Evolutionary conservation across 2,797 vertebrate genomes (phyloP).

Genomic region (Silurus lanzhouensis): DNA sequence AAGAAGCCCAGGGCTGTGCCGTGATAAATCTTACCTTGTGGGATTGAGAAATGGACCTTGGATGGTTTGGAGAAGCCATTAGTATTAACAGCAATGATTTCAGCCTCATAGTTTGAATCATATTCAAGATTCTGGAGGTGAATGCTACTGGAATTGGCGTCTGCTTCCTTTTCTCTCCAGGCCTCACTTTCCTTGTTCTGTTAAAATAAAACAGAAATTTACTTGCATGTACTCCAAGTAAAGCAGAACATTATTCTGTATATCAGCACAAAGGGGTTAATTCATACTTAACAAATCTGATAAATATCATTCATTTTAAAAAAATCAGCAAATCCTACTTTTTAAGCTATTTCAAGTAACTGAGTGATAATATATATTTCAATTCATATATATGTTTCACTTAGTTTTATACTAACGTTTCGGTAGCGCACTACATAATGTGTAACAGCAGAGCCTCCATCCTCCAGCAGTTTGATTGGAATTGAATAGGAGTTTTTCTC

Average conservation of each 20-base stretch:
- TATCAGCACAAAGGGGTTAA: background rate
- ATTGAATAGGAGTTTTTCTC: conserved; percentile 56
- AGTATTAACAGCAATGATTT: conserved; percentile 55
- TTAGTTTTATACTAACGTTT: conserved; percentile 50
- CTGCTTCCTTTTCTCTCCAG: conserved; percentile 49
- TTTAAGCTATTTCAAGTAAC: too few relatives aligned
- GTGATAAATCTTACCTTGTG: conserved; percentile 43
- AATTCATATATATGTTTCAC: too few relatives aligned
- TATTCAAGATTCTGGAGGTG: conserved; percentile 53
- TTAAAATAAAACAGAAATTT: background rate
- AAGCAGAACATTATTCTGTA: background rate
- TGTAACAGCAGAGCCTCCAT: conserved; percentile 46
- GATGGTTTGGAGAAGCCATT: conserved; percentile 50
- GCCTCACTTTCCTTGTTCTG: conserved; percentile 51
- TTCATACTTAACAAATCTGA: background rate
- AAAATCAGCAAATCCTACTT: background rate
- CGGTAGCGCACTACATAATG: conserved; percentile 57
- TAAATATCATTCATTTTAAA: background rate
- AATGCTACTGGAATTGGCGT: conserved; percentile 51
- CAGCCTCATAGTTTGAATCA: conserved; percentile 54
- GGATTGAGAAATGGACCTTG: conserved; percentile 51
- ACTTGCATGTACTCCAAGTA: background rate
- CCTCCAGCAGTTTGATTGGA: conserved; percentile 52
- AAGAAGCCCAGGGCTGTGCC: background rate
- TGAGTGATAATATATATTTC: too few relatives aligned